phyloP scores from a whole-genome alignment of 1,140 invertebrate species.

The Doryteuthis pealeii region DNA sequence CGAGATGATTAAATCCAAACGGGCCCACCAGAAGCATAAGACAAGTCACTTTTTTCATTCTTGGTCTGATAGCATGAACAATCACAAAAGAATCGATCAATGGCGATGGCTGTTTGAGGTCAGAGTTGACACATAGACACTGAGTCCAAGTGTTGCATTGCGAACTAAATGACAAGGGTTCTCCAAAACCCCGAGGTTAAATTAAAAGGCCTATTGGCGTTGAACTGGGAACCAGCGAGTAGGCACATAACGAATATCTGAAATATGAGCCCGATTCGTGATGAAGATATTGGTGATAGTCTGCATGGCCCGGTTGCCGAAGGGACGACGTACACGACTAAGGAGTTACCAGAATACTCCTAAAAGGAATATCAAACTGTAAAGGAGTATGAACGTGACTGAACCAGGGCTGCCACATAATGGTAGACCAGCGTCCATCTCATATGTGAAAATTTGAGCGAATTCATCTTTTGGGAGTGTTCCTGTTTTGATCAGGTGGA shows the following conservation, averaged over 20 bases:
- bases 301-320: constrained; percentile 92
- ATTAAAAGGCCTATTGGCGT: constrained; percentile 80
- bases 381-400: constrained; percentile 79
- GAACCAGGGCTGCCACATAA: constrained; percentile 43
- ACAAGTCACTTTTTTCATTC: constrained; percentile 77
- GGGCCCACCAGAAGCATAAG: constrained; percentile 78
- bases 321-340: constrained; percentile 83
- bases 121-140: constrained; percentile 92
- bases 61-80: constrained; percentile 88
- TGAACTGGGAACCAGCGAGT: constrained; percentile 81
- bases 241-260: constrained; percentile 91
- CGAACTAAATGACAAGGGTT: constrained; percentile 88
- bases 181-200: constrained; percentile 79
- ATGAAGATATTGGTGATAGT: constrained; percentile 98
- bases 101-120: constrained; percentile 94
- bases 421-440: constrained; percentile 15
- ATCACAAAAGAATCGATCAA: constrained; percentile 97
- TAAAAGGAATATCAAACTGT: constrained; percentile 81
- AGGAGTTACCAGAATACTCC: constrained; percentile 89
- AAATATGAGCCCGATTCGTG: constrained; percentile 90
- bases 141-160: constrained; percentile 77
- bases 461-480: background rate
- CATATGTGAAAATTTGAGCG: background rate
- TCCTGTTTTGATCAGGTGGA: background rate
- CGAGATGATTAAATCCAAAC: constrained; percentile 92